phyloP scores from a whole-genome alignment of 2,888 invertebrate genomes.

The Notocelia uddmanniana region DNA sequence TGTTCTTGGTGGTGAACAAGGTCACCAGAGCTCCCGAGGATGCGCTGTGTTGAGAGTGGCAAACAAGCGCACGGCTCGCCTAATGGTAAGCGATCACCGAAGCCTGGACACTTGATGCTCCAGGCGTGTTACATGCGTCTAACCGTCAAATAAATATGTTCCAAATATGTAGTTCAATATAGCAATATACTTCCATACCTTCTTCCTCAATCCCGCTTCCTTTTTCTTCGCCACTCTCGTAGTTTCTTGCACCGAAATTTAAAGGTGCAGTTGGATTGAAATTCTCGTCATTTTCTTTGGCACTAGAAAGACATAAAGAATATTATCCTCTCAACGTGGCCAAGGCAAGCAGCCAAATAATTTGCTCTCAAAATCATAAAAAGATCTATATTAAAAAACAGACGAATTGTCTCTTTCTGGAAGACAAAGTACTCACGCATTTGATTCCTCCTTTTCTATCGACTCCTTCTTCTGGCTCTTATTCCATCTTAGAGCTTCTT shows the following conservation, averaged over 20 bases:
- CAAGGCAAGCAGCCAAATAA: too few species aligned
- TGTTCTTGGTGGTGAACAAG: too few species aligned
- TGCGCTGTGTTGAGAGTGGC: too few species aligned
- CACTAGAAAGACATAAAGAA: not conserved
- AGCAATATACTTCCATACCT: not conserved
- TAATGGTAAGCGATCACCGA: too few species aligned
- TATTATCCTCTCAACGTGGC: not conserved
- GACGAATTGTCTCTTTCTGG: not conserved
- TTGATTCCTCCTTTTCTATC: conserved; percentile 27
- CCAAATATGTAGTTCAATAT: not conserved
- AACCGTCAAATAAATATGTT: not conserved
- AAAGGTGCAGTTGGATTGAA: not conserved
- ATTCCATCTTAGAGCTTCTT: conserved; percentile 48
- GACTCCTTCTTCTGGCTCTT: conserved; percentile 46
- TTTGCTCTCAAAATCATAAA: not conserved
- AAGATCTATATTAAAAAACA: not conserved
- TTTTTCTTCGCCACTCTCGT: conserved; percentile 21
- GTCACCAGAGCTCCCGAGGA: too few species aligned
- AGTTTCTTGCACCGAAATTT: not conserved
- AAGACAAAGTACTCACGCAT: not conserved
- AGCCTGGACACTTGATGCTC: too few species aligned
- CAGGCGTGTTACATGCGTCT: not conserved
- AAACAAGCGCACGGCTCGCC: too few species aligned
- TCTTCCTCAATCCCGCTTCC: not conserved
- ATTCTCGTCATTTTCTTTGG: conserved; percentile 1